Evolutionary conservation across 2,797 vertebrate genomes (phyloP).

Genomic region (Petrocephalus sullivani): DNA sequence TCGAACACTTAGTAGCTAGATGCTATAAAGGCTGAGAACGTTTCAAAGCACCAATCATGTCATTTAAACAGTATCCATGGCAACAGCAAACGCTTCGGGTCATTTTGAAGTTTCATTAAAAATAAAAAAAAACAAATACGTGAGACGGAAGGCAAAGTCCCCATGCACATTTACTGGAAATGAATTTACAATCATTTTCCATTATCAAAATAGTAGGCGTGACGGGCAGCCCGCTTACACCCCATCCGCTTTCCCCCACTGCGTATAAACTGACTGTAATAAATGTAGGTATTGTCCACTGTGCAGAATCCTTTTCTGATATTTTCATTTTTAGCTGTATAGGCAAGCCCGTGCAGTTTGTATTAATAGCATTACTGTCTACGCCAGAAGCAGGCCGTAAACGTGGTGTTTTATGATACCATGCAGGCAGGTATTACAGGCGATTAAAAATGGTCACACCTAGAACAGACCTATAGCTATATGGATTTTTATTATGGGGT

Average conservation of each 20-base stretch:
- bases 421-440: background rate
- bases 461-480: background rate
- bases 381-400: background rate
- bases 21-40: background rate
- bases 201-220: background rate
- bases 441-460: background rate
- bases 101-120: conserved; percentile 15
- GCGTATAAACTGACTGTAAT: background rate
- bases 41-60: too few relatives aligned
- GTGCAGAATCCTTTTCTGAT: background rate
- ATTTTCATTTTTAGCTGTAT: background rate
- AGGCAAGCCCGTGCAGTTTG: background rate
- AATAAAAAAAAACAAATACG: background rate
- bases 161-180: background rate
- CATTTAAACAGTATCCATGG: background rate
- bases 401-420: background rate
- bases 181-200: background rate
- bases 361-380: background rate
- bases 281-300: background rate
- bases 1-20: background rate
- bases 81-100: conserved; percentile 11
- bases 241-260: background rate
- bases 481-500: background rate
- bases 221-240: background rate
- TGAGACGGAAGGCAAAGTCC: background rate